Base-by-base conservation (phyloP, 2,888 invertebrate species). In the Drosophila sordidapex region DNA sequence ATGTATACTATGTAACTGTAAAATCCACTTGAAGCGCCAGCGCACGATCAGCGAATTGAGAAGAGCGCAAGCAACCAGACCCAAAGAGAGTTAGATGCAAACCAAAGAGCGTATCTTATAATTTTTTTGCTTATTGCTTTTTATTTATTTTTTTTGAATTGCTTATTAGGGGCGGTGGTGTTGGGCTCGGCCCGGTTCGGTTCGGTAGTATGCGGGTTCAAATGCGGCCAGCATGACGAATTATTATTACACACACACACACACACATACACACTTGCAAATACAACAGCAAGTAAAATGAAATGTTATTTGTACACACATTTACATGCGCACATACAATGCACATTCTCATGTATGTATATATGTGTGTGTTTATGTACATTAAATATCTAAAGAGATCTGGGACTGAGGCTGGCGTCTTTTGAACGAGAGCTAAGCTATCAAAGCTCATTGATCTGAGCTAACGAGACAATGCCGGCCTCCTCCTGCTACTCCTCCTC, bases 161-260 rank as follows among this genome's bases (percentile, higher is more conserved):
- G 87, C 84, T 82, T 82, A 78, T 83, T 84, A 83, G 85, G 83
- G 87, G 83, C 83, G 87, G 83, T 75, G 87, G 83, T 75, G 74
- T 79, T 82, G 82, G 80, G 81, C 81, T 72, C 66, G 74, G 78
- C 76, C 70, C 74, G 68, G 72, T 67, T 65, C 77, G 74, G 71
- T 58, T 59, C 61, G 74, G 56, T 85, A 87, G 81, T 83, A 84
- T 84, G 88, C 84, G 84, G 84, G 84, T 86, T 85, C 84, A 85
- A 84, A 87, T 76, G 89, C 85, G 89, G 84, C 87, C 89, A 86
- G 85, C 85, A 88, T 86, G 87, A 86, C 89, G 89, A 86, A 86
- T 86, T 86, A 86, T 86, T 88, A 46, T 46, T 46, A 46, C 46
- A 46, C 13, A 86, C 74, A 85, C 81, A 81, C 70, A 71, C 69